Percentiles rank a stretch among this genome's conserved stretches.
Evolutionary conservation across 2,113 vertebrate genomes (phyloP).

Genomic region (Delphinus delphis): DNA sequence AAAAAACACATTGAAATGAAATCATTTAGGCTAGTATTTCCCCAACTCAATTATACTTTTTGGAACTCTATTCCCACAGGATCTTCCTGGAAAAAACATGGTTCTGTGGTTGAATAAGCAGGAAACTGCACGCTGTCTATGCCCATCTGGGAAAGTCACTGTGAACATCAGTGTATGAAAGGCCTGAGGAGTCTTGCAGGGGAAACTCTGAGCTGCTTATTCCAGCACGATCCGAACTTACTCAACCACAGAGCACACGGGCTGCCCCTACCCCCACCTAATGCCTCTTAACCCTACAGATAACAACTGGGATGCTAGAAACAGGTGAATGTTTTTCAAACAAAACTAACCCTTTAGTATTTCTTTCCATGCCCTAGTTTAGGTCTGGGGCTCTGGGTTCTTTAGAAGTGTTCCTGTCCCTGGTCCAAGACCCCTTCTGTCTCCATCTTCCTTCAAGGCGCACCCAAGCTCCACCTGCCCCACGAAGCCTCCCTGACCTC

Average conservation of each 20-base stretch:
- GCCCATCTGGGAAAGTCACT: not conserved
- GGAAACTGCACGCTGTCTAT: not conserved
- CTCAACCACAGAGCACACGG: not conserved
- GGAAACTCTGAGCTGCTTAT: not conserved
- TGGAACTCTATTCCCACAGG: not conserved
- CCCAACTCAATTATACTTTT: not conserved
- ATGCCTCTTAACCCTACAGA: not conserved
- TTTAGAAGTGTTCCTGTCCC: not conserved
- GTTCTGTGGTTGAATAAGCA: not conserved
- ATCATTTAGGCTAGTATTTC: slow-evolving; percentile 20
- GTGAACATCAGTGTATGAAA: not conserved
- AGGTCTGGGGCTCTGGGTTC: not conserved
- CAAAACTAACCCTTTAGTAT: not conserved
- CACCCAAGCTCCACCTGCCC: not conserved
- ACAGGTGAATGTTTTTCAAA: not conserved
- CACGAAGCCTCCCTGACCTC: not conserved
- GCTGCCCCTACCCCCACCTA: not conserved
- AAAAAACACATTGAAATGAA: slow-evolving; percentile 10
- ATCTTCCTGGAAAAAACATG: not conserved
- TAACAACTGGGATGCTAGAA: not conserved
- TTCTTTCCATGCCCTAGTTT: not conserved
- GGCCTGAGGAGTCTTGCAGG: not conserved
- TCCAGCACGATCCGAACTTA: not conserved
- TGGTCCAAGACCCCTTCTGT: not conserved
- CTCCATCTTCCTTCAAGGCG: not conserved